Evolutionary conservation across 1,140 invertebrate species (phyloP), one percentile per base, ranked within the genome.

Genomic region (Drosophila mojavensis): DNA sequence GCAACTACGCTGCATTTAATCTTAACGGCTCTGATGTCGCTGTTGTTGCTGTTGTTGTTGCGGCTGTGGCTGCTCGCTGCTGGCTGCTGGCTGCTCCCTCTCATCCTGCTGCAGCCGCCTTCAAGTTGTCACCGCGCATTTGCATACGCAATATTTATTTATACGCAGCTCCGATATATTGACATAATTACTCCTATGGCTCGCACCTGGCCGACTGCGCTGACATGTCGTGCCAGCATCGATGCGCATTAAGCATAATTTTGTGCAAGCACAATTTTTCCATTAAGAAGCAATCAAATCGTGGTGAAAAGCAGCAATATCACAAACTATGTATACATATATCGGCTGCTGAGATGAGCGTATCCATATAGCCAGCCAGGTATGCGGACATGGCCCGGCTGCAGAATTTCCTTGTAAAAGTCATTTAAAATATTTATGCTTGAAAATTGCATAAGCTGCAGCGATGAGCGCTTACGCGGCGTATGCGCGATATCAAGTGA

Each of bases 1-100:
- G 84, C 84, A 88, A 83, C 83, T 77, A 79, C 80, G 80, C 84
- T 79, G 83, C 84, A 80, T 88, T 88, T 88, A 88, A 88, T 89
- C 84, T 88, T 77, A 76, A 84, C 72, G 73, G 61, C 63, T 60
- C 73, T 83, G 45, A 24, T 39, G 28, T 30, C 1, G 28, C 6
- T 30, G 28, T 6, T 6, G 28, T 30, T 30, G 28, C 28, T 5
- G 20, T 30, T 6, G 28, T 30, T 30, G 28, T 5, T 30, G 28
- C 3, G 1, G 28, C 5, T 5, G 28, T 5, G 28, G 3, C 28
- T 65, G 60, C 20, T 39, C 36, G 7, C 48, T 24, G 47, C 47
- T 24, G 28, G 3, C 28, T 65, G 60, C 20, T 39, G 43, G 7
- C 48, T 24, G 47, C 47, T 24, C 20, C 20, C 47, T 4, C 17